phyloP scores from a whole-genome alignment of 2,888 invertebrate genomes.

The Melieria picta region DNA sequence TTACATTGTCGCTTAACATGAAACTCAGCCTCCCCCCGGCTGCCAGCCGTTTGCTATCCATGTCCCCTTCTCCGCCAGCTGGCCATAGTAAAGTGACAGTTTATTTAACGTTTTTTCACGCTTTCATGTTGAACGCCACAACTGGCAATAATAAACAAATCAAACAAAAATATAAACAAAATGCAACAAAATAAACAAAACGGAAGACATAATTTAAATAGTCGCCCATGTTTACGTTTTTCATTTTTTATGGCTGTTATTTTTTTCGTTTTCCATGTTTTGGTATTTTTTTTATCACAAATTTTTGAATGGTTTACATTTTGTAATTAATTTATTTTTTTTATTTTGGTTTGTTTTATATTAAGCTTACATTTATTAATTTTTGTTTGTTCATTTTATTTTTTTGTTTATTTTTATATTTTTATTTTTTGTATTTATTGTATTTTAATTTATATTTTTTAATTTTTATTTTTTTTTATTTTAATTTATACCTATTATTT shows the following conservation, averaged over 20 bases:
- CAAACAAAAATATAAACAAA: background rate
- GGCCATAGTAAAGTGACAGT: too few species aligned
- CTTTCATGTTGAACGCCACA: background rate
- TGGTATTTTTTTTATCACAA: too few species aligned
- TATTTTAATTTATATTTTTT: too few species aligned
- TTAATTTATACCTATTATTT: too few species aligned
- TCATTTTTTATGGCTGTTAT: too few species aligned
- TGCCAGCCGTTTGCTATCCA: too few species aligned
- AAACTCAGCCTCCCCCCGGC: too few species aligned
- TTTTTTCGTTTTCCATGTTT: too few species aligned
- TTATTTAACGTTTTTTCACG: background rate
- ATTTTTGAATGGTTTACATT: background rate
- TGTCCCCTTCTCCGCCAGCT: too few species aligned
- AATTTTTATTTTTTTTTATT: too few species aligned
- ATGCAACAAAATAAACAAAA: background rate
- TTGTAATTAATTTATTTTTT: background rate
- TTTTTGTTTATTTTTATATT: background rate
- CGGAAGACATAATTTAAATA: background rate
- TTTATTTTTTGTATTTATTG: background rate
- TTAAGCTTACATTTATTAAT: background rate
- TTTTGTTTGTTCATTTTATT: background rate
- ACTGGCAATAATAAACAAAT: background rate
- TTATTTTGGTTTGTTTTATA: background rate
- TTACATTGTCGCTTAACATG: too few species aligned
- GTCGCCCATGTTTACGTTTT: background rate